Evolutionary conservation across 2,113 vertebrate species (phyloP).

Genomic region (Spermophilus dauricus): DNA sequence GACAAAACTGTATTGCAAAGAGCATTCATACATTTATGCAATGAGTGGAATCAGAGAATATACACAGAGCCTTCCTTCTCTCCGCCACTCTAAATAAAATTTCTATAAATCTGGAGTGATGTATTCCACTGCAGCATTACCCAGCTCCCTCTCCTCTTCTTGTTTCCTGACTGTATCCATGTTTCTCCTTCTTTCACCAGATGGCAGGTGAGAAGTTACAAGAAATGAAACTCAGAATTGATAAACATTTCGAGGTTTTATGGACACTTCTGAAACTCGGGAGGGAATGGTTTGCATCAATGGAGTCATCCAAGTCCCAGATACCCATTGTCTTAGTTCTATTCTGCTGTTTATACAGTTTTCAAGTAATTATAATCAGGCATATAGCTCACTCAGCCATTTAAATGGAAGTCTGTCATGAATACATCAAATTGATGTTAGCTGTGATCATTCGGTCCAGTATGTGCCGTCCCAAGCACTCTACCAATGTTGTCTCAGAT

Average conservation of each 20-base stretch:
- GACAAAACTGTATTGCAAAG: neutral
- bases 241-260: conserved; percentile 37
- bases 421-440: neutral
- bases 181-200: conserved; percentile 48
- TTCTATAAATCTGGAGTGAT: conserved; percentile 16
- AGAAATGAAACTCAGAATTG: conserved; percentile 34
- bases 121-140: conserved; percentile 11
- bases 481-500: neutral
- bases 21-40: neutral
- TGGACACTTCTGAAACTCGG: conserved; percentile 38
- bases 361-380: conserved; percentile 39
- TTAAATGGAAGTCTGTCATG: conserved; percentile 56
- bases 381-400: conserved; percentile 4
- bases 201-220: conserved; percentile 27
- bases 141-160: neutral
- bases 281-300: neutral
- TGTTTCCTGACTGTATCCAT: conserved; percentile 35
- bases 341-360: conserved; percentile 43
- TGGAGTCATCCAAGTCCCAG: neutral
- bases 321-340: neutral
- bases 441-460: neutral
- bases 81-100: neutral
- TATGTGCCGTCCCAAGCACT: neutral
- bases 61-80: neutral
- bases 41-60: neutral